Evolutionary conservation across 2,888 invertebrate species (phyloP), one percentile per base, ranked within the genome.

Genomic region (Seira ritae): DNA sequence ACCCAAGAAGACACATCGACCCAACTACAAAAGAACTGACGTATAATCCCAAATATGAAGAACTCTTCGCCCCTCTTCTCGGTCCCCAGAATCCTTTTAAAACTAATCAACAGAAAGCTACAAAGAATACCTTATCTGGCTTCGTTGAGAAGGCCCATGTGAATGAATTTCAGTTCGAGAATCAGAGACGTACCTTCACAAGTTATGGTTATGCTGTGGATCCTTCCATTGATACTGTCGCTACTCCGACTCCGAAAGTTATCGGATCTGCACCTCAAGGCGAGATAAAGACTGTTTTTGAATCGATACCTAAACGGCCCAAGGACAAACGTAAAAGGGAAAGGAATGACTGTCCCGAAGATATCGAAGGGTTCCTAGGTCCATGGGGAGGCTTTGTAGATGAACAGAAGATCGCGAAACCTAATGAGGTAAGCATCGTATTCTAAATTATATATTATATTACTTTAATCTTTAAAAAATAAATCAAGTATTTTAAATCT

Each of bases 321-420:
- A 91, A 94, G 0, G 96, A 95, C 90, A 95, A 94, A 89, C 93
- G 96, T 90, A 98, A 97, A 91, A 92, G 97, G 84, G 94, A 94
- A 77, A 95, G 94, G 91, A 99, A 99, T 91, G 95, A 95, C 89
- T 94, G 98, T 89, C 95, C 99, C 0, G 93, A 94, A 19, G 99
- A 99, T 91, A 93, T 99, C 22, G 97, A 95, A 62, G 98, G 98
- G 0, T 99, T 98, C 90, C 92, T 98, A 0, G 99, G 99, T 0
- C 99, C 99, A 0, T 99, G 99, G 99, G 99, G 97, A 79, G 96
- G 96, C 75, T 99, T 93, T 91, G 94, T 94, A 8, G 97, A 98
- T 90, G 99, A 99, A 91, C 93, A 95, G 89, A 94, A 95, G 77
- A 93, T 97, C 0, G 94, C 97, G 90, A 96, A 95, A 90, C 99